These are phyloP conservation scores for Fregetta grallaria DNA, from an alignment of 2,113 vertebrate genomes.

Conservation along the genomic window DNA sequence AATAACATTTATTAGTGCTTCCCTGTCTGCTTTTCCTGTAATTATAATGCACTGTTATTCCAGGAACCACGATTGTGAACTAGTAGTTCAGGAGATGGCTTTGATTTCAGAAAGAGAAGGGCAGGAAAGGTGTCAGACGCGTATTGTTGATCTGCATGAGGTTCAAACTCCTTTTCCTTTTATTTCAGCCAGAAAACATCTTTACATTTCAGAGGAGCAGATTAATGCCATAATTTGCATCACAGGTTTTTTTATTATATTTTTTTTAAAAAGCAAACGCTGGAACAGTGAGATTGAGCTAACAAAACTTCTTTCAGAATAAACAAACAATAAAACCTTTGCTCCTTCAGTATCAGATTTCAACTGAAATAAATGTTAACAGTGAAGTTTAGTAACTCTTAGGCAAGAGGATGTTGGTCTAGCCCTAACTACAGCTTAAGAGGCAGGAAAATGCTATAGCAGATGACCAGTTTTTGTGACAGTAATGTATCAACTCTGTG, in stretches of 20 bases:
- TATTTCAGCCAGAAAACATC: background rate
- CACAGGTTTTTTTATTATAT: background rate
- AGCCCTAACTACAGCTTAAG: background rate
- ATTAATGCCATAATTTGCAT: background rate
- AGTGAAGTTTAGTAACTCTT: background rate
- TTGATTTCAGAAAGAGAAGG: constrained; percentile 7
- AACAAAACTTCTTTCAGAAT: constrained; percentile 14
- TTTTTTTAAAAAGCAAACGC: background rate
- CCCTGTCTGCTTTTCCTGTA: constrained; percentile 21
- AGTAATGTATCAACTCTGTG: background rate
- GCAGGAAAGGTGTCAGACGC: background rate
- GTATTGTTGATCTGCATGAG: background rate
- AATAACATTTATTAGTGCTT: constrained; percentile 14
- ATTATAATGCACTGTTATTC: constrained; percentile 24
- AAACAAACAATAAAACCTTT: constrained; percentile 33
- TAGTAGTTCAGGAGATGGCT: background rate
- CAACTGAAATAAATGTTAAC: background rate
- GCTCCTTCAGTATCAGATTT: background rate
- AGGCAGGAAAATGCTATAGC: background rate
- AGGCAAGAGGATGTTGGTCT: background rate
- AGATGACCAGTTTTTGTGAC: background rate
- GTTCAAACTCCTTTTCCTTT: background rate
- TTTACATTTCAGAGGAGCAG: background rate
- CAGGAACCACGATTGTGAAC: background rate
- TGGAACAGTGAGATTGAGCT: background rate